A percentile compares a stretch with the other conserved stretches of the same genome.
Conservation (phyloP, 2,797 vertebrate genomes). For the Micromesistius poutassou region DNA sequence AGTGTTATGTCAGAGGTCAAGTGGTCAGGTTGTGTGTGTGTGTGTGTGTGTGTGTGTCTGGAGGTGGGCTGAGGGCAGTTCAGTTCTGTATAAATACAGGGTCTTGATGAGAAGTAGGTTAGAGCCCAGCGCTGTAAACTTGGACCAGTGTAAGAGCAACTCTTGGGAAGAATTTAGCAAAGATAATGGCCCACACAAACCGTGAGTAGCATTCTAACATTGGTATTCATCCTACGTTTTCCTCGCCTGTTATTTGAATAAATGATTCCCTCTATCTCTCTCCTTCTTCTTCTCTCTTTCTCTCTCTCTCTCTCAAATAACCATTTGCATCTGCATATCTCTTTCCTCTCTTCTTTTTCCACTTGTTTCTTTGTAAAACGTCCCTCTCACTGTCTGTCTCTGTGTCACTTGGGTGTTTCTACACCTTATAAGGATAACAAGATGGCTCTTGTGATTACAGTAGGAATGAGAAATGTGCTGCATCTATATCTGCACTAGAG, state of each 20-base stretch:
- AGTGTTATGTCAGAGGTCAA: too few species aligned
- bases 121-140: not conserved
- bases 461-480: too few species aligned
- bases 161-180: not conserved
- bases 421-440: too few species aligned
- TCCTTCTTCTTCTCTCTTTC: not conserved
- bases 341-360: not conserved
- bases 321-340: slow-evolving; percentile 10
- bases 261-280: not conserved
- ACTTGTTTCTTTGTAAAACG: too few species aligned
- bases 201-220: not conserved
- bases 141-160: not conserved
- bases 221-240: not conserved
- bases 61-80: slow-evolving; percentile 6
- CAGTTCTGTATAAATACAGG: slow-evolving; percentile 4
- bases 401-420: too few species aligned
- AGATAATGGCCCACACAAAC: not conserved
- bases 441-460: too few species aligned
- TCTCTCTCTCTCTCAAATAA: slow-evolving; percentile 10
- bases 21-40: too few species aligned
- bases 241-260: not conserved
- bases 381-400: too few species aligned
- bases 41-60: too few species aligned
- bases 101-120: not conserved
- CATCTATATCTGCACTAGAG: too few species aligned